A percentile compares a stretch with the other conserved stretches of the same genome.
Conservation (phyloP, 2,113 vertebrate genomes). For the Takifugu bimaculatus region DNA sequence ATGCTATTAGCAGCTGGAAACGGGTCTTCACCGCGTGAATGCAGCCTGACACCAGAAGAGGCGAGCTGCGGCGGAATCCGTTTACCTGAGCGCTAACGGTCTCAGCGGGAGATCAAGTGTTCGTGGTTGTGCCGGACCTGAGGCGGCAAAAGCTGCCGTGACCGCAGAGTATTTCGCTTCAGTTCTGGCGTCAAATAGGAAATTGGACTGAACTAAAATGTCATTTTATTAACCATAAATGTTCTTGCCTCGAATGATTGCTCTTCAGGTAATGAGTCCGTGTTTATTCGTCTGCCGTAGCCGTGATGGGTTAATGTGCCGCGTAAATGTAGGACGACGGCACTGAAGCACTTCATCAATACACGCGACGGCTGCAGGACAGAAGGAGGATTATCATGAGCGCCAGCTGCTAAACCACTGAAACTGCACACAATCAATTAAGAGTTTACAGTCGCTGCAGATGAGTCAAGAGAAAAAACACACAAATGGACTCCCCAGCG, state of each 20-base stretch:
- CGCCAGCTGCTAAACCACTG: constrained; percentile 70
- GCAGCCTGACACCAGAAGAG: constrained; percentile 39
- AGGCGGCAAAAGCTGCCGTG: no score
- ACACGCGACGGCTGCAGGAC: constrained; percentile 62
- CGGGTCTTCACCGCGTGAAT: constrained; percentile 55
- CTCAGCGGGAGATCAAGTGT: background rate
- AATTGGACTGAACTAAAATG: no score
- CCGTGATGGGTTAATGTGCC: constrained; percentile 63
- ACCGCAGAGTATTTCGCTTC: no score
- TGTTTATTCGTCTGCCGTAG: constrained; percentile 50
- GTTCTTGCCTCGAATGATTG: constrained; percentile 34
- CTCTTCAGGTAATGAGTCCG: constrained; percentile 67
- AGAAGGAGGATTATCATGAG: constrained; percentile 68
- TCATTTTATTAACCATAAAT: no score
- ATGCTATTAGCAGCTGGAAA: constrained; percentile 23
- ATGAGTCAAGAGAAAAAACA: background rate
- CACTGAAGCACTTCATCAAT: constrained; percentile 68
- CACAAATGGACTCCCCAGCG: no score
- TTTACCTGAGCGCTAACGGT: constrained; percentile 63
- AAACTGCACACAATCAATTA: constrained; percentile 67
- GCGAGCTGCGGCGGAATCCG: constrained; percentile 32
- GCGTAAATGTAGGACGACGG: constrained; percentile 62
- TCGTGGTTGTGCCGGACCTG: no score
- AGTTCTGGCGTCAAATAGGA: no score
- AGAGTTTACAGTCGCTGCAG: constrained; percentile 26